Conservation (phyloP, 2,113 vertebrate species). For the Mobula hypostoma region DNA sequence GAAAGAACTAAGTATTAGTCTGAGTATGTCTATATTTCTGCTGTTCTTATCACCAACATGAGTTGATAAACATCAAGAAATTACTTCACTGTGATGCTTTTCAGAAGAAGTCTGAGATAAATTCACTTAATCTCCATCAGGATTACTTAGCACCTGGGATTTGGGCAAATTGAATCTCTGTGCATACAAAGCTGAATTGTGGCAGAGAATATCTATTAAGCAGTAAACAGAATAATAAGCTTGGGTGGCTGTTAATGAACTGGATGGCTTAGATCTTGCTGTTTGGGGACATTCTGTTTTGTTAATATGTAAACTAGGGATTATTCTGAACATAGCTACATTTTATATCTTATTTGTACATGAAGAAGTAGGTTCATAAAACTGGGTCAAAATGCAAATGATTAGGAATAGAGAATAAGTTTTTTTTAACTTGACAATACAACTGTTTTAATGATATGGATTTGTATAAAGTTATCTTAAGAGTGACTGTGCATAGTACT, state of each 20-base stretch:
- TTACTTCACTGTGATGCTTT: constrained; percentile 43
- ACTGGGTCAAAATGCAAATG: constrained; percentile 27
- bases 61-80: constrained; percentile 33
- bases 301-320: constrained; percentile 34
- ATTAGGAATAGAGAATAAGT: constrained; percentile 43
- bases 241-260: constrained; percentile 61
- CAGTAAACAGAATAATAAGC: constrained; percentile 65
- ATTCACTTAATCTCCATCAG: constrained; percentile 70
- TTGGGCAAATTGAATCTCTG: constrained; percentile 71
- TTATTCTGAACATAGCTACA: constrained; percentile 12
- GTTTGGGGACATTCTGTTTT: constrained; percentile 45
- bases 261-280: constrained; percentile 48
- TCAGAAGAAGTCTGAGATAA: constrained; percentile 65
- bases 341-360: constrained; percentile 33
- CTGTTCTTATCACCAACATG: constrained; percentile 22
- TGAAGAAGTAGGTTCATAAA: neutral
- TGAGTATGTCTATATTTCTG: neutral
- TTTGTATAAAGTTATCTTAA: constrained; percentile 23
- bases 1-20: neutral
- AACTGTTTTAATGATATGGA: constrained; percentile 44
- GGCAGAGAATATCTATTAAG: constrained; percentile 73
- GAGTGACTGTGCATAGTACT: neutral
- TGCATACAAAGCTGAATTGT: constrained; percentile 53
- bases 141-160: constrained; percentile 64
- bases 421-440: constrained; percentile 44